Evolutionary conservation across 2,888 invertebrate species (phyloP).

Genomic region (Chirona hameri): DNA sequence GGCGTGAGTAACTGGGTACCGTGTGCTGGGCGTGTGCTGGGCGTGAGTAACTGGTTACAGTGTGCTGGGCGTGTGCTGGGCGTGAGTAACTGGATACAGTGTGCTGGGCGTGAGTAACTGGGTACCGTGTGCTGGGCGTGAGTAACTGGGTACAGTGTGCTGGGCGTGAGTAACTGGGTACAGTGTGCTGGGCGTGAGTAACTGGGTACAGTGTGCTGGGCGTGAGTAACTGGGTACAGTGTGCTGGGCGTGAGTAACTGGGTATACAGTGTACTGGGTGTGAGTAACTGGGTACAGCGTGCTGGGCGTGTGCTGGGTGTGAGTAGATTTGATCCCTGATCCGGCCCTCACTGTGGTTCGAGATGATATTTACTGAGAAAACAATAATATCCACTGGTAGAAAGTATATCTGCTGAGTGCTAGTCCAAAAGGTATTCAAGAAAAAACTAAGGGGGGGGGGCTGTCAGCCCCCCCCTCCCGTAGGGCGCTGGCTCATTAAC

Average conservation of each 20-base stretch:
- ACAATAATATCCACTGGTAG: too few relatives aligned
- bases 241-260: not conserved
- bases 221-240: not conserved
- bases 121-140: not conserved
- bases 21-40: not conserved
- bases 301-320: not conserved
- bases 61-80: not conserved
- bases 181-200: not conserved
- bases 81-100: not conserved
- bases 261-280: not conserved
- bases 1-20: not conserved
- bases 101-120: not conserved
- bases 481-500: too few relatives aligned
- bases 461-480: too few relatives aligned
- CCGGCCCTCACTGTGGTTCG: too few relatives aligned
- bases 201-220: not conserved
- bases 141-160: not conserved
- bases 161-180: not conserved
- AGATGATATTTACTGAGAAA: too few relatives aligned
- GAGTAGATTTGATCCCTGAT: not conserved
- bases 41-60: too few relatives aligned
- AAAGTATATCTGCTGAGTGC: too few relatives aligned
- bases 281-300: too few relatives aligned
- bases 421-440: too few relatives aligned
- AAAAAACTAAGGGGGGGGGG: too few relatives aligned